These are phyloP conservation scores for Eriosoma lanigerum DNA, from an alignment of 1,140 invertebrate species.

Conservation along the genomic window DNA sequence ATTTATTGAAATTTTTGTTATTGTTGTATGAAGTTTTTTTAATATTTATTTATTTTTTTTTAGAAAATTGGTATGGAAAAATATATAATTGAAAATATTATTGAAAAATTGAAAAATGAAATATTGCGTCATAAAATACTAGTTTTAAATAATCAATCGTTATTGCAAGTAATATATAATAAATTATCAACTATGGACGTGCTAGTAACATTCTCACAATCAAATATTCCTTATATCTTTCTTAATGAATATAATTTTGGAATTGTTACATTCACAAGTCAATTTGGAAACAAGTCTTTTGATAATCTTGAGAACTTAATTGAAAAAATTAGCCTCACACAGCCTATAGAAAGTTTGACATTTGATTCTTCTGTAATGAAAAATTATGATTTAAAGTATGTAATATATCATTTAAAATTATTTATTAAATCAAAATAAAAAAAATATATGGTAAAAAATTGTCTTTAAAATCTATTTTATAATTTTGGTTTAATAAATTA, in stretches of 20 bases:
- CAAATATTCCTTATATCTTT: constrained; percentile 7
- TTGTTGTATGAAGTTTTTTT: background rate
- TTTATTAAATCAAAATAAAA: too few species aligned
- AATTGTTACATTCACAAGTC: background rate
- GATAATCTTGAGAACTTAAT: background rate
- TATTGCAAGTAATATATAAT: background rate
- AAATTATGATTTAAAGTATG: constrained; percentile 34
- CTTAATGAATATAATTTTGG: constrained; percentile 38
- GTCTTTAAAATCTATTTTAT: too few species aligned
- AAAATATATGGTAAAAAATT: too few species aligned
- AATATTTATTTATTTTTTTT: background rate
- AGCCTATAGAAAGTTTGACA: background rate
- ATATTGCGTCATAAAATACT: background rate
- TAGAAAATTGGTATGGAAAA: constrained; percentile 1
- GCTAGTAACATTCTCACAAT: constrained; percentile 13
- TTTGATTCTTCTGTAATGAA: background rate
- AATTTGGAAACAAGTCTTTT: background rate
- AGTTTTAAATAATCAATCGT: constrained; percentile 17
- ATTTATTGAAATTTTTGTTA: background rate
- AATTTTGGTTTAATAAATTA: too few species aligned
- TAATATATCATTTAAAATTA: background rate
- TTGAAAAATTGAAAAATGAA: constrained; percentile 34
- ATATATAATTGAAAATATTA: background rate
- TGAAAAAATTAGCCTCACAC: background rate
- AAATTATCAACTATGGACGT: constrained; percentile 2